Base-by-base conservation (phyloP, 2,797 vertebrate species). In the Acipenser transmontanus region DNA sequence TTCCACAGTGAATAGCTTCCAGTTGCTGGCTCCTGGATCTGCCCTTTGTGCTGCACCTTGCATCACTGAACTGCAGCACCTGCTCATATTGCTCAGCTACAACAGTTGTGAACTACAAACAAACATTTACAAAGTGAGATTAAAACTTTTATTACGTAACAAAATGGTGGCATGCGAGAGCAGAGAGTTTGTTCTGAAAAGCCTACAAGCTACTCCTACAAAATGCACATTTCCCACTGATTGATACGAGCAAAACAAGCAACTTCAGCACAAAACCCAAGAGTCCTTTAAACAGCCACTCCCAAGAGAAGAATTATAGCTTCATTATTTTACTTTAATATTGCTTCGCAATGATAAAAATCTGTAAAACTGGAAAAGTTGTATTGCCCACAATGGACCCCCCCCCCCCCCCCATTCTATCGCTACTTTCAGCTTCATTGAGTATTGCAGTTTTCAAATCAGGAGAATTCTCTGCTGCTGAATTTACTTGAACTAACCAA, bases 201-300 rank as follows among this genome's bases (percentile, higher is more conserved):
- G 80, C 80, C 83, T 88, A 90, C 81, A 76, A 85, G 81, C 92
- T 95, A 95, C 76, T 90, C 74, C 91, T 95, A 92, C 85, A 91
- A 91, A 96, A 88, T 95, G 95, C 95, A 97, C 94, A 90, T 91
- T 82, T 91, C 94, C 94, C 95, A 93, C 92, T 96, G 95, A 97
- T 96, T 96, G 96, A 96, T 93, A 96, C 92, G 91, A 95, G 94
- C 88, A 87, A 89, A 76, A 80, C 73, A 75, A 74, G 68, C 76
- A 17, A 84, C 77, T 85, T 65, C 17, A 68, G 87, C 73, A 85
- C 74, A 69, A 77, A 77, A 74, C 59, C 61, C 78, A 75, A 77
- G 64, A 82, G 71, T 77, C 78, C 80, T 77, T 85, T 80, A 72
- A 66, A 81, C 81, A 72, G 78, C 73, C 83, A 81, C 80, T 62